Evolutionary conservation across 2,888 invertebrate genomes (phyloP).

Genomic region (Lycaena phlaeas): DNA sequence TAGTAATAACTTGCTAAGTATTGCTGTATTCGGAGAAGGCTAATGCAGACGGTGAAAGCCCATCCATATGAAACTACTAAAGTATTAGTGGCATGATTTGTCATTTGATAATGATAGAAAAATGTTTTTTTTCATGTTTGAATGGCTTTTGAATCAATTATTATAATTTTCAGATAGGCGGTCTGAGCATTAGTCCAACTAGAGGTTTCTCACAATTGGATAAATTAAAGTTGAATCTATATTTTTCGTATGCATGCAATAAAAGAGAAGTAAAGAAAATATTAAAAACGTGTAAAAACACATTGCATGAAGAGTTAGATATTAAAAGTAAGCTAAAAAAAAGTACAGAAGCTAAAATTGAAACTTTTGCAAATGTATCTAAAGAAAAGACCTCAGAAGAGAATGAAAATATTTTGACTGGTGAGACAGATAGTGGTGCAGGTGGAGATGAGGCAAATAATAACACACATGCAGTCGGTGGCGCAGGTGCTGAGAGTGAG

Average conservation of each 20-base stretch:
- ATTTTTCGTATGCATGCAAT: slow-evolving; percentile 47
- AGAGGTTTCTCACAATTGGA: slow-evolving; percentile 41
- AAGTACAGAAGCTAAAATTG: neutral
- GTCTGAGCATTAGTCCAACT: slow-evolving; percentile 34
- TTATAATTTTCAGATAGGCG: slow-evolving; percentile 32
- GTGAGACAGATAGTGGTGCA: too few species aligned
- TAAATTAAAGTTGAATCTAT: slow-evolving; percentile 37
- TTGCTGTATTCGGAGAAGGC: too few species aligned
- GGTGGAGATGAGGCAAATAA: too few species aligned
- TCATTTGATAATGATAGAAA: too few species aligned
- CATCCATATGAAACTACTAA: too few species aligned
- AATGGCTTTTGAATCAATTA: neutral
- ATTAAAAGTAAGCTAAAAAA: too few species aligned
- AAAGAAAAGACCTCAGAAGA: neutral
- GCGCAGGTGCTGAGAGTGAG: too few species aligned
- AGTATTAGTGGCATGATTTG: too few species aligned
- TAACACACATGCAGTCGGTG: too few species aligned
- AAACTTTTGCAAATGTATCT: neutral
- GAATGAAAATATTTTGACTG: too few species aligned
- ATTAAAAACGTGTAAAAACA: slow-evolving; percentile 34
- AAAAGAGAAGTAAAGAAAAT: slow-evolving; percentile 37
- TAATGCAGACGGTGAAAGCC: too few species aligned
- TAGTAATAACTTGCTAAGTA: too few species aligned
- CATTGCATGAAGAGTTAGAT: neutral
- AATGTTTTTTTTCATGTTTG: neutral